Base-by-base conservation (phyloP, 2,888 invertebrate species). In the Drosophila borborema region DNA sequence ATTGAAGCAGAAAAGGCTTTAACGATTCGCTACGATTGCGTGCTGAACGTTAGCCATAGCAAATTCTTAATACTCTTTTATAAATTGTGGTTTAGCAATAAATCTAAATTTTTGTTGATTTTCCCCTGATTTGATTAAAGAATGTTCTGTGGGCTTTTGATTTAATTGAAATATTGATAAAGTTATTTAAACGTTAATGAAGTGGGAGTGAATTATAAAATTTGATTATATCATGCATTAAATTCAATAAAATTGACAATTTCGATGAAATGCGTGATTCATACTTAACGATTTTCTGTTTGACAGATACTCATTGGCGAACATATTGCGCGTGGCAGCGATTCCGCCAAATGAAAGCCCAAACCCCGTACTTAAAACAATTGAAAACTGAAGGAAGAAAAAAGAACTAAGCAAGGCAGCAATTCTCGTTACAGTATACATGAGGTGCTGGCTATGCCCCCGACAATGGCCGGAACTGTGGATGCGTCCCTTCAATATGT, bases 401-500 rank as follows among this genome's bases (percentile, higher is more conserved):
- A 54, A 28, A 60, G 34, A 49, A 53, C 54, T 38, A 53, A 61
- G 48, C 65, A 64, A 45, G 41, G 36, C 53, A 41, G 43, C 55
- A 53, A 49, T 55, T 62, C 45, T 63, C 56, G 60, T 71, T 62
- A 71, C 67, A 80, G 64, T 65, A 70, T 62, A 48, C 51, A 48
- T 40, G 80, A 61, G 58, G 41, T 64, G 80, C 58, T 64, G 45
- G 10, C 46, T 31, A 58, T 54, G 48, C 62, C 40, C 56, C 59
- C 63, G 64, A 43, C 58, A 53, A 31, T 51, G 62, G 53, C 62
- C 54, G 61, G 45, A 53, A 43, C 66, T 56, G 53, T 43, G 68
- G 68, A 70, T 65, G 69, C 64, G 64, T 64, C 64, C 71, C 61
- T 66, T 81, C 86, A 89, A 85, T 86, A 85, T 82, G 86, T 85